A percentile compares a stretch with the other conserved stretches of the same genome.
Evolutionary conservation across 2,113 vertebrate genomes (phyloP).

Genomic region (Natator depressus): DNA sequence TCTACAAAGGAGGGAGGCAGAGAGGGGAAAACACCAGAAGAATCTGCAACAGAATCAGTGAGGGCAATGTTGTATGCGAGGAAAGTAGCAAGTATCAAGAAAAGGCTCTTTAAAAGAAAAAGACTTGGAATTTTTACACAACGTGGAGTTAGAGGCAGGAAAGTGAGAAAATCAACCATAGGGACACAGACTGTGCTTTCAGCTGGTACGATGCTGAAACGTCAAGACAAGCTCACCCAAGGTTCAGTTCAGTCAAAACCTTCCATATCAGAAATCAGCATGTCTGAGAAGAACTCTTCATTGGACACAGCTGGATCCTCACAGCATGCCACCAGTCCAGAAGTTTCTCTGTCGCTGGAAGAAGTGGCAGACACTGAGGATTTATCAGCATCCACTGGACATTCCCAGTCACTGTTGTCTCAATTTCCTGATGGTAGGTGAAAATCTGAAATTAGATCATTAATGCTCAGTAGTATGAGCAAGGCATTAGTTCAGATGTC

Average conservation of each 20-base stretch:
- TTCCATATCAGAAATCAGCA: background rate
- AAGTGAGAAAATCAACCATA: slow-evolving; percentile 21
- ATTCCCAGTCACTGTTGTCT: slow-evolving; percentile 1
- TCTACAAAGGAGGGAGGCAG: slow-evolving; percentile 4
- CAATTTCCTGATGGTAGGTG: slow-evolving; percentile 71
- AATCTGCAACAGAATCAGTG: slow-evolving; percentile 45
- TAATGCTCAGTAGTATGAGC: background rate
- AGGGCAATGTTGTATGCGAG: slow-evolving; percentile 77
- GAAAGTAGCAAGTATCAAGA: slow-evolving; percentile 74
- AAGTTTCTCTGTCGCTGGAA: background rate
- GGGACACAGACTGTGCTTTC: slow-evolving; percentile 76
- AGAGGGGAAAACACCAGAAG: slow-evolving; percentile 45
- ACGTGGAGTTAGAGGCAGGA: slow-evolving; percentile 47
- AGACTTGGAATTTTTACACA: background rate
- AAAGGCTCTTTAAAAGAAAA: slow-evolving; percentile 66
- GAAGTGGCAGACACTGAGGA: background rate
- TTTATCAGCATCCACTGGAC: background rate
- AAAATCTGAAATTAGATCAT: background rate
- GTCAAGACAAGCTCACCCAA: slow-evolving; percentile 7
- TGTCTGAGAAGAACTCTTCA: background rate
- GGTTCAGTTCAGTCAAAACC: background rate
- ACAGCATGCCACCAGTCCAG: background rate
- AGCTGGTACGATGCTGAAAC: slow-evolving; percentile 59
- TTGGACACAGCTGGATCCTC: background rate
- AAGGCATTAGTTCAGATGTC: background rate